A percentile compares a stretch with the other conserved stretches of the same genome.
Conservation (phyloP, 2,797 vertebrate species). For the Acipenser oxyrinchus region DNA sequence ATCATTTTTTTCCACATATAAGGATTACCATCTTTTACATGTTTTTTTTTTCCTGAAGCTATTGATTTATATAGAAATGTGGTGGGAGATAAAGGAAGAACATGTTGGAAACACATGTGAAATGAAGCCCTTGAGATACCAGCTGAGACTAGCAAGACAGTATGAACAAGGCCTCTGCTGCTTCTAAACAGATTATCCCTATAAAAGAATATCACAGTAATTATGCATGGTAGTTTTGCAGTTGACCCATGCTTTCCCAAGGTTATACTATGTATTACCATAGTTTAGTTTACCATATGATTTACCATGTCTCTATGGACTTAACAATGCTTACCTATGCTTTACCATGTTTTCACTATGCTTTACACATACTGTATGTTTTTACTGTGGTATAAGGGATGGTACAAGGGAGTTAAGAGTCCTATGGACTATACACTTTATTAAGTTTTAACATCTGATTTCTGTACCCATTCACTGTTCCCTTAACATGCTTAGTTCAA, state of each 20-base stretch:
- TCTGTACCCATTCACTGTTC: too few species aligned
- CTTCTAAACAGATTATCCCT: not conserved
- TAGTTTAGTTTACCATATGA: too few species aligned
- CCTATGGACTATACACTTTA: too few species aligned
- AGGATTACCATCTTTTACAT: constrained; percentile 10
- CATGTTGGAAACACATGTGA: constrained; percentile 8
- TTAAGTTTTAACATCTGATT: too few species aligned
- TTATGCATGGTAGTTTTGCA: constrained; percentile 1
- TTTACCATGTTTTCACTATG: too few species aligned
- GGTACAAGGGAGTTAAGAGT: too few species aligned
- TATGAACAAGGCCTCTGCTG: constrained; percentile 4
- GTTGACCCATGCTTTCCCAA: not conserved
- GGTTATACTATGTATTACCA: too few species aligned
- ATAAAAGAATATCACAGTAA: not conserved
- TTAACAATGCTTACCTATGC: too few species aligned
- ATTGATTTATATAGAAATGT: not conserved
- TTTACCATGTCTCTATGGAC: too few species aligned
- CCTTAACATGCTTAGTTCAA: too few species aligned
- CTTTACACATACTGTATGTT: too few species aligned
- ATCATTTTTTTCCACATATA: not conserved
- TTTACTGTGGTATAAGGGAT: too few species aligned
- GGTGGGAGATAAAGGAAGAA: not conserved
- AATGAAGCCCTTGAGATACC: constrained; percentile 2
- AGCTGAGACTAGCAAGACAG: constrained; percentile 6
- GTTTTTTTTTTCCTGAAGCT: constrained; percentile 16